Conservation (phyloP, 1,140 invertebrate genomes). For the Plectrocnemia conspersa region DNA sequence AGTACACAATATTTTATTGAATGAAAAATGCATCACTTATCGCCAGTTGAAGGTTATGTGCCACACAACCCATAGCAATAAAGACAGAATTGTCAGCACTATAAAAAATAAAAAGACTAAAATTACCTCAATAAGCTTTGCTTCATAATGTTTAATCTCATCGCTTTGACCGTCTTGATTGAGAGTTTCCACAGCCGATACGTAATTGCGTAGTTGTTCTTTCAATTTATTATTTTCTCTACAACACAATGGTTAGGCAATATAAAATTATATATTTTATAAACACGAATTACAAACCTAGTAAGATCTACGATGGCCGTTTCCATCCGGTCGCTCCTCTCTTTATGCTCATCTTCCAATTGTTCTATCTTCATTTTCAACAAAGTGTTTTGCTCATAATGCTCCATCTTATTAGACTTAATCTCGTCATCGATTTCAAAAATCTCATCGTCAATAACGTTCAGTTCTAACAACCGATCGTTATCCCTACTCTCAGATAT, state of each 20-base stretch:
- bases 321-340: constrained; percentile 47
- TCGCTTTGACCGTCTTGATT: constrained; percentile 62
- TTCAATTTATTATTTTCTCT: constrained; percentile 85
- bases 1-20: too few relatives aligned
- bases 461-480: constrained; percentile 40
- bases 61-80: too few relatives aligned
- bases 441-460: constrained; percentile 46
- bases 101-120: not conserved
- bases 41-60: too few relatives aligned
- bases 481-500: constrained; percentile 50
- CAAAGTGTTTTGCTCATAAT: constrained; percentile 45
- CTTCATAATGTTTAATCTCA: constrained; percentile 80
- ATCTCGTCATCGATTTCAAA: constrained; percentile 40
- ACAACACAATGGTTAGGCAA: constrained; percentile 1
- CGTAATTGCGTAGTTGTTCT: constrained; percentile 85
- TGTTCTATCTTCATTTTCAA: constrained; percentile 46
- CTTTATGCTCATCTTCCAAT: constrained; percentile 44
- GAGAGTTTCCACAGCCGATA: constrained; percentile 83
- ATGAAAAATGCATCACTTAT: too few relatives aligned
- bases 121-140: constrained; percentile 78
- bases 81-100: not conserved
- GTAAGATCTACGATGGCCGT: constrained; percentile 46
- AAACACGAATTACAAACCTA: constrained; percentile 39
- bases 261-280: not conserved
- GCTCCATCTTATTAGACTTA: constrained; percentile 39